Evolutionary conservation across 2,888 invertebrate genomes (phyloP).

Genomic region (Vandiemenella viatica): DNA sequence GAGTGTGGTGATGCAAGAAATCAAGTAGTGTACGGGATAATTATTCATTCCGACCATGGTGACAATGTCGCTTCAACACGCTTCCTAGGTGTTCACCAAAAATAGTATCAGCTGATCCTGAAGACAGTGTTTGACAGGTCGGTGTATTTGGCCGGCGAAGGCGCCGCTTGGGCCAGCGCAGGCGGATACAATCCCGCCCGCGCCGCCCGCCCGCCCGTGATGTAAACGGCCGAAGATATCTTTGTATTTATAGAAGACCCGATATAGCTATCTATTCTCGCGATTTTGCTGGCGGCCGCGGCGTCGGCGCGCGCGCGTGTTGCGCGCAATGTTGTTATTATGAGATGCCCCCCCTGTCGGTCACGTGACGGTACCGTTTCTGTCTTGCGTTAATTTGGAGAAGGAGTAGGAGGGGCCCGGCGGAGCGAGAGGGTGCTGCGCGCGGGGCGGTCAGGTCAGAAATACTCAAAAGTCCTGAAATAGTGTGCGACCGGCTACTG

Average conservation of each 20-base stretch:
- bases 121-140: too few relatives aligned
- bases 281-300: background rate
- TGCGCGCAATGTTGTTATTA: background rate
- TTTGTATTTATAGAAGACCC: background rate
- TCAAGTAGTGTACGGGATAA: too few relatives aligned
- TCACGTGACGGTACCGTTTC: conserved; percentile 1
- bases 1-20: too few relatives aligned
- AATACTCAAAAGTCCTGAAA: conserved; percentile 13
- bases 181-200: background rate
- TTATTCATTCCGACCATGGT: too few relatives aligned
- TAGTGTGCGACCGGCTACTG: conserved; percentile 10
- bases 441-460: conserved; percentile 9
- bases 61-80: too few relatives aligned
- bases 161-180: too few relatives aligned
- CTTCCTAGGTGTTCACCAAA: too few relatives aligned
- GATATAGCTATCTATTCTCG: background rate
- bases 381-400: conserved; percentile 2
- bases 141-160: too few relatives aligned
- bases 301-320: background rate
- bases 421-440: background rate
- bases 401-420: background rate
- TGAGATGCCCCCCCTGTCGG: background rate
- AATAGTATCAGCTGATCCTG: too few relatives aligned
- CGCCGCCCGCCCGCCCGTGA: background rate
- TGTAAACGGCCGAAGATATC: background rate